Conservation (phyloP, 2,797 vertebrate species). For the Coluber constrictor region DNA sequence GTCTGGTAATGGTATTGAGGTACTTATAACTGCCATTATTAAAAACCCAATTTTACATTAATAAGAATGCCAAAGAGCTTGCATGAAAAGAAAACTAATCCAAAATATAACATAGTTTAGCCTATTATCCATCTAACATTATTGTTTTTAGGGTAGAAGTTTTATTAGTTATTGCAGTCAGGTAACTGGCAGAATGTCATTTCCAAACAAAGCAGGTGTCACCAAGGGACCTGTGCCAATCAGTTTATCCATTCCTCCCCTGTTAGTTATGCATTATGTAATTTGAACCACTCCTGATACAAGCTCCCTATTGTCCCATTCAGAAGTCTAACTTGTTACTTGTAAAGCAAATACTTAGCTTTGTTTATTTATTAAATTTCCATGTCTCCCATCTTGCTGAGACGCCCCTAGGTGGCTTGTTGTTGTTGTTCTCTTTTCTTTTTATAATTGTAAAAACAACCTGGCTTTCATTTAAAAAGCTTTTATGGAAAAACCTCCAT, state of each 20-base stretch:
- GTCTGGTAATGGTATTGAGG: slow-evolving; percentile 81
- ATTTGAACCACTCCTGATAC: not conserved
- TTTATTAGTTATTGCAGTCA: not conserved
- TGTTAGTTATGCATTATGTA: not conserved
- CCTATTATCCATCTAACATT: not conserved
- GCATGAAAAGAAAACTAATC: not conserved
- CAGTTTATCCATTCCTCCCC: not conserved
- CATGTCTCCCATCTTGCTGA: not conserved
- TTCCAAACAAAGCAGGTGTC: not conserved
- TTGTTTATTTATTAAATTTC: not conserved
- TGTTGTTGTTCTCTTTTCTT: not conserved
- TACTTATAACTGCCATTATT: slow-evolving; percentile 43
- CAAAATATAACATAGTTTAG: not conserved
- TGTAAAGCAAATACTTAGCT: not conserved
- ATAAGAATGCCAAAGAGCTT: not conserved
- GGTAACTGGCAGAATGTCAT: not conserved
- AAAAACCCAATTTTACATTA: not conserved
- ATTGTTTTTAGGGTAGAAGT: not conserved
- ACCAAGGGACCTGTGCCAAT: too few species aligned
- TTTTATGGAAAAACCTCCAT: not conserved
- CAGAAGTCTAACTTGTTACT: not conserved
- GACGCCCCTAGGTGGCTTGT: not conserved
- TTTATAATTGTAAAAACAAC: not conserved
- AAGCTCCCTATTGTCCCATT: not conserved
- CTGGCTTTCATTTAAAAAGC: not conserved